These are phyloP conservation scores for Delphinus delphis DNA, from an alignment of 2,113 vertebrate species.

Conservation along the genomic window DNA sequence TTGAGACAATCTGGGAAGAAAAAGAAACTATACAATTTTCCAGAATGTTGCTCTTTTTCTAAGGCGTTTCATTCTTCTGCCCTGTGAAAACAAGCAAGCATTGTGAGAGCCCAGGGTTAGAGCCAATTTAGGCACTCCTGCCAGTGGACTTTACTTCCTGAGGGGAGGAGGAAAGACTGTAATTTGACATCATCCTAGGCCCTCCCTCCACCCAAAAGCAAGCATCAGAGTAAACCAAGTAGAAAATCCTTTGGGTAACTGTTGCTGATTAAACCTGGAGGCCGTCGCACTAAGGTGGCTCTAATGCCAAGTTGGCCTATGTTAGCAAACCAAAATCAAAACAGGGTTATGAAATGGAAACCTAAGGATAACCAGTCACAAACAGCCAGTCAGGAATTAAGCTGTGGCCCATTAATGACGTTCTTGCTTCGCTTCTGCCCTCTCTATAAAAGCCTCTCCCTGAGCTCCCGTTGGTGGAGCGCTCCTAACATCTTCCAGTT, in stretches of 20 bases:
- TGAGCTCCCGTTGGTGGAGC: not conserved
- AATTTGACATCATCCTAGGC: conserved; percentile 13
- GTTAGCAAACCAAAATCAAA: not conserved
- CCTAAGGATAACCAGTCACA: not conserved
- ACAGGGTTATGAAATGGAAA: not conserved
- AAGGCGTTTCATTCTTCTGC: not conserved
- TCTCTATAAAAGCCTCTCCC: not conserved
- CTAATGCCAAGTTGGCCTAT: not conserved
- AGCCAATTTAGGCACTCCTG: not conserved
- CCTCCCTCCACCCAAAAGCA: conserved; percentile 1
- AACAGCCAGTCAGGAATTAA: not conserved
- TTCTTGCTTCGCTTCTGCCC: not conserved
- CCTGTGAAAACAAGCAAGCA: conserved; percentile 28
- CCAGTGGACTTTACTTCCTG: conserved; percentile 70
- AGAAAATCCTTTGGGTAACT: conserved; percentile 20
- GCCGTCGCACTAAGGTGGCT: not conserved
- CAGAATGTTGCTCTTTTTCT: conserved; percentile 28
- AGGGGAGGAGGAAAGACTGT: conserved; percentile 37
- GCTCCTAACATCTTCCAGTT: not conserved
- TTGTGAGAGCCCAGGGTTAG: not conserved
- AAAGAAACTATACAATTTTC: not conserved
- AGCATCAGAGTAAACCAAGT: conserved; percentile 16
- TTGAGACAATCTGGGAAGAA: not conserved
- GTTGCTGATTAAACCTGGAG: not conserved
- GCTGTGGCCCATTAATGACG: not conserved